Evolutionary conservation across 2,888 invertebrate species (phyloP).

Genomic region (Leucophenga montana): DNA sequence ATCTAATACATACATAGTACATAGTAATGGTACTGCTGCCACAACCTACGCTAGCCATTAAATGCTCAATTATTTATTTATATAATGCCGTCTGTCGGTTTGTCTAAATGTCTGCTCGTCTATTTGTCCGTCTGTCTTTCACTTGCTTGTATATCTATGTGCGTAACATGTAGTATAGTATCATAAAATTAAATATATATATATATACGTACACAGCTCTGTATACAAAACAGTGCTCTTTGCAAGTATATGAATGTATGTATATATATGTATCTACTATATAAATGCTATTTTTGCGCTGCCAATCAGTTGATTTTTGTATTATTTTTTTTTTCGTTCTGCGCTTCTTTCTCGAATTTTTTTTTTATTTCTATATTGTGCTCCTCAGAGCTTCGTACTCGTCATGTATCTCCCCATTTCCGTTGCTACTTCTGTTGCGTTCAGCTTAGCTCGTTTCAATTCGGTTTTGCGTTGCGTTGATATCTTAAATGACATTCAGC

Average conservation of each 20-base stretch:
- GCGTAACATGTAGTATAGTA: not conserved
- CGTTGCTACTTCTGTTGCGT: not conserved
- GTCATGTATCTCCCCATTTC: constrained; percentile 21
- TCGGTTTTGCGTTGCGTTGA: constrained; percentile 43
- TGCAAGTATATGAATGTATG: no score
- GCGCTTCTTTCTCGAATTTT: not conserved
- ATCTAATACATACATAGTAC: not conserved
- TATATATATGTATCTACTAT: not conserved
- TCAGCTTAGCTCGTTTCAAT: constrained; percentile 30
- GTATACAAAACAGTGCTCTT: not conserved
- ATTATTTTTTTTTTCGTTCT: constrained; percentile 30
- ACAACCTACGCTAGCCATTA: constrained; percentile 3
- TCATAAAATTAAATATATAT: constrained; percentile 25
- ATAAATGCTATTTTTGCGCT: constrained; percentile 24
- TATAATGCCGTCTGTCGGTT: constrained; percentile 1
- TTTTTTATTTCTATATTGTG: not conserved
- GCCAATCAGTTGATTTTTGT: constrained; percentile 43
- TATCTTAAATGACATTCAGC: constrained; percentile 53
- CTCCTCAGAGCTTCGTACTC: constrained; percentile 1
- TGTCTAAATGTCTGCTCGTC: constrained; percentile 6
- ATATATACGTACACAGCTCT: constrained; percentile 4
- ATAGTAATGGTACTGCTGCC: not conserved
- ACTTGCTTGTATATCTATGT: not conserved
- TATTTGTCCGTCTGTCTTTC: not conserved
- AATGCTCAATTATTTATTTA: constrained; percentile 26